phyloP scores from a whole-genome alignment of 1,140 invertebrate genomes.

The Brachystomella parvula region DNA sequence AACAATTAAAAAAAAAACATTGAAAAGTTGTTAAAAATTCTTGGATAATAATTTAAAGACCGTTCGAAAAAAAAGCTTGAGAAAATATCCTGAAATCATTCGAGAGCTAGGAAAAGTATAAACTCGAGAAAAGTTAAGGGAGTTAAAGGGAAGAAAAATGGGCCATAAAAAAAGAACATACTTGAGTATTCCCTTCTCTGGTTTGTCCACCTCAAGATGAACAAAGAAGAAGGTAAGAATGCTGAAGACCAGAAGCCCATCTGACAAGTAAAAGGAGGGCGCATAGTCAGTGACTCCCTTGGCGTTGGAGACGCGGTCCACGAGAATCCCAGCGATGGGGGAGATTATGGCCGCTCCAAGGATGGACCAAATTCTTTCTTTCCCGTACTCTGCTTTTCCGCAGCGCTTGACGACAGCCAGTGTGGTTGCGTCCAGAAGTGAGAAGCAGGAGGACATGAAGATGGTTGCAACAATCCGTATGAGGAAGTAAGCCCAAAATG shows the following conservation, averaged over 20 bases:
- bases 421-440: constrained; percentile 72
- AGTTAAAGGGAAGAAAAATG: no score
- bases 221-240: constrained; percentile 44
- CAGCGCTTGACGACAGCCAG: constrained; percentile 69
- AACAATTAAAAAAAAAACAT: no score
- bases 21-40: no score
- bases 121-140: no score
- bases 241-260: constrained; percentile 58
- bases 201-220: constrained; percentile 35
- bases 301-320: constrained; percentile 3
- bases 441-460: constrained; percentile 64
- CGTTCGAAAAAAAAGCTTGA: no score
- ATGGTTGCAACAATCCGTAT: constrained; percentile 64
- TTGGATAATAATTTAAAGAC: no score
- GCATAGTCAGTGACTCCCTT: constrained; percentile 65
- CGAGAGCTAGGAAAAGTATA: no score
- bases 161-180: no score
- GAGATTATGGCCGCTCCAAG: constrained; percentile 72
- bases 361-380: constrained; percentile 67
- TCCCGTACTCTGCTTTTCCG: constrained; percentile 63
- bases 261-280: constrained; percentile 65
- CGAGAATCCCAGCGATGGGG: constrained; percentile 56
- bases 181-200: constrained; percentile 30
- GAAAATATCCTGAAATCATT: no score
- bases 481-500: constrained; percentile 70